These are phyloP conservation scores for Polypedilum pembai DNA, from an alignment of 1,140 invertebrate genomes.

Conservation along the genomic window DNA sequence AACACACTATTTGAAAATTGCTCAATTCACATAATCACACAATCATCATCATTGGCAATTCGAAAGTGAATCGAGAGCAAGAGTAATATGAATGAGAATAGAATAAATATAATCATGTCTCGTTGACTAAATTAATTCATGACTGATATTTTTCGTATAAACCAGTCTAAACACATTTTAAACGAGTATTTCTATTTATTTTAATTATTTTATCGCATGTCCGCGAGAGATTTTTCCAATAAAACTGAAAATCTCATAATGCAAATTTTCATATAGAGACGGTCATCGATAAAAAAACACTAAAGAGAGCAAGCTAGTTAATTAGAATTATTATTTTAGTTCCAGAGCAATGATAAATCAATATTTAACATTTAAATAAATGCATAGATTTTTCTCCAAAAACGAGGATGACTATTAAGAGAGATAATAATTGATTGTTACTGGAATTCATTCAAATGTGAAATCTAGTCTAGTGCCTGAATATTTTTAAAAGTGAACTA, in stretches of 20 bases:
- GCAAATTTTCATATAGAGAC: not conserved
- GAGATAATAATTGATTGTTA: not conserved
- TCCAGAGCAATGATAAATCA: not conserved
- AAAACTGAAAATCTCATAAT: not conserved
- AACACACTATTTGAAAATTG: not conserved
- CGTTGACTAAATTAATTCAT: slow-evolving; percentile 15
- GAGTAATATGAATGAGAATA: not conserved
- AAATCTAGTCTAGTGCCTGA: slow-evolving; percentile 14
- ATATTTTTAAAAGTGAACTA: not conserved
- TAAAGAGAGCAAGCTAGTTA: not conserved
- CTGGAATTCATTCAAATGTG: not conserved
- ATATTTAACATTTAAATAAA: not conserved
- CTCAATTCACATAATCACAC: not conserved
- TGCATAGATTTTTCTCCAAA: not conserved
- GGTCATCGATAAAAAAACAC: not conserved
- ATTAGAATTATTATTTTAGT: not conserved
- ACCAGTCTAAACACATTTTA: not conserved
- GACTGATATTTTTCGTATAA: not conserved
- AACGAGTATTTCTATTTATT: slow-evolving; percentile 1
- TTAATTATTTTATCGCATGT: not conserved
- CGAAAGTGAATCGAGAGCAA: not conserved
- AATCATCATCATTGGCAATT: not conserved
- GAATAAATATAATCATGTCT: not conserved
- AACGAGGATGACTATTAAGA: not conserved
- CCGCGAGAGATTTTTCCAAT: not conserved